Evolutionary conservation across 2,888 invertebrate species (phyloP), one percentile per base, ranked within the genome.

Genomic region (Pyralis farinalis): DNA sequence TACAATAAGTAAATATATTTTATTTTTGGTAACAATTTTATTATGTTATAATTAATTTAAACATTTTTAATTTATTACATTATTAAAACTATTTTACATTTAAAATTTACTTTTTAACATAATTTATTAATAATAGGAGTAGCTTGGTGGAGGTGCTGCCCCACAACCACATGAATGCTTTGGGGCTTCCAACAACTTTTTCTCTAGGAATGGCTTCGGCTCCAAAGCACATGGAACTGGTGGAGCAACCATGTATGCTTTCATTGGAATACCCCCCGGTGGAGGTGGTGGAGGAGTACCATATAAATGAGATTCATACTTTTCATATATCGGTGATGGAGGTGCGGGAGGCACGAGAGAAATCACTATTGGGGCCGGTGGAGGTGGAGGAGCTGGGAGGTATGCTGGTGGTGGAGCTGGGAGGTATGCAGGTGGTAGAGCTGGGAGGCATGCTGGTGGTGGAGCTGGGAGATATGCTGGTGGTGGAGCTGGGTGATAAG

Each of bases 201-300:
- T 41, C 4, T 43, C 40, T 10, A 53, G 54, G 7, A 81, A 44
- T 0, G 80, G 81, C 34, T 83, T 85, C 0, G 85, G 76, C 46
- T 86, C 84, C 37, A 87, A 53, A 1, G 76, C 63, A 3, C 81
- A 66, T 0, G 87, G 85, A 0, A 85, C 69, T 3, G 85, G 83
- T 21, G 83, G 63, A 5, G 78, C 60, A 0, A 86, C 65, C 69
- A 84, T 70, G 47, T 63, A 87, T 0, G 85, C 83, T 12, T 70
- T 78, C 84, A 87, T 84, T 0, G 86, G 79, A 1, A 79, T 47
- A 0, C 79, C 73, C 1, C 60, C 57, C 0, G 67, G 70, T 0
- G 73, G 70, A 0, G 69, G 59, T 1, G 68, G 65, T 2, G 58
- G 36, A 10, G 55, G 63, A 7, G 52, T 34, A 25, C 49, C 22